These are phyloP conservation scores for Anthophora plumipes DNA, from an alignment of 2,888 invertebrate species.

Conservation along the genomic window DNA sequence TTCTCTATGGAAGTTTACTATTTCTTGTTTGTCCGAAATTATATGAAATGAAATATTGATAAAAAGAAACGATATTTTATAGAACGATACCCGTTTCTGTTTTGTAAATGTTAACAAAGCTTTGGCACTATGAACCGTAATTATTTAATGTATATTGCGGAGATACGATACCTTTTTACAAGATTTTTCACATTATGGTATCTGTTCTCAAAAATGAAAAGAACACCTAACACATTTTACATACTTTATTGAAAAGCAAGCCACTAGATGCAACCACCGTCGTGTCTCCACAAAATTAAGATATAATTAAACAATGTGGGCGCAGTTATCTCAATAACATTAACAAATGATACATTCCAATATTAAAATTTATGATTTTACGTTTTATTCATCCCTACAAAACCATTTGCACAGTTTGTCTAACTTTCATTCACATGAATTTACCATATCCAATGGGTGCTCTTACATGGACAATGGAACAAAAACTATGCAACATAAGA, in stretches of 20 bases:
- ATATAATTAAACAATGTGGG: conserved; percentile 27
- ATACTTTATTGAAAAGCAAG: conserved; percentile 13
- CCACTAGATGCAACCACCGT: conserved; percentile 26
- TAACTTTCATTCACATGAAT: conserved; percentile 69
- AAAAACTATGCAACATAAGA: conserved; percentile 64
- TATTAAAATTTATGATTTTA: conserved; percentile 45
- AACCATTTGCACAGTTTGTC: conserved; percentile 65
- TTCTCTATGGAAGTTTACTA: conserved; percentile 14
- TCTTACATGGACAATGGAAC: conserved; percentile 72
- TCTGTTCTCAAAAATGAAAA: conserved; percentile 17
- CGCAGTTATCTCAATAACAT: conserved; percentile 39
- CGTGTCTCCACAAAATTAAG: conserved; percentile 36
- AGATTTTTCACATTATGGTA: conserved; percentile 8
- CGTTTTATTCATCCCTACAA: conserved; percentile 49
- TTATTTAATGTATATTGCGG: conserved; percentile 43
- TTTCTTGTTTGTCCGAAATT: conserved; percentile 16
- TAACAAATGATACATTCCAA: conserved; percentile 52
- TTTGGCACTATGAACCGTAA: conserved; percentile 34
- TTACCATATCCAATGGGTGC: conserved; percentile 76
- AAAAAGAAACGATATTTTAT: conserved; percentile 27
- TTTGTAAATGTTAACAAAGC: conserved; percentile 56
- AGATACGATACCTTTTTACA: conserved; percentile 30
- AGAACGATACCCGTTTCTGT: conserved; percentile 35
- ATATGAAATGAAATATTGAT: conserved; percentile 26
- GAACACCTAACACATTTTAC: conserved; percentile 10